Evolutionary conservation across 2,888 invertebrate species (phyloP).

Genomic region (Cantharis nigra): DNA sequence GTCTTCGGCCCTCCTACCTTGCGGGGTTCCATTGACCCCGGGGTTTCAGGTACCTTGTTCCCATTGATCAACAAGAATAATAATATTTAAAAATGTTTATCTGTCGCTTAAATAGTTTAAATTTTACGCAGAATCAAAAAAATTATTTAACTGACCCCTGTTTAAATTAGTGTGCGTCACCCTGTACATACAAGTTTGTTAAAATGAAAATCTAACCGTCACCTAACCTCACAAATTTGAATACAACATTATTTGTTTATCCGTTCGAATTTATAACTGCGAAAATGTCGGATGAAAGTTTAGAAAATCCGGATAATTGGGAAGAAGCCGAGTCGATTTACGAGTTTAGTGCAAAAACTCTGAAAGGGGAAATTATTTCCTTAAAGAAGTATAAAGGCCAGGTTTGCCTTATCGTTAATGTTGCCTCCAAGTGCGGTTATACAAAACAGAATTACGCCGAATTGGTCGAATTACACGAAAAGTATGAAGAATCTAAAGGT

Average conservation of each 20-base stretch:
- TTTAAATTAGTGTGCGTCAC: background rate
- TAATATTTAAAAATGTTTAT: too few species aligned
- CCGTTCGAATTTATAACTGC: too few species aligned
- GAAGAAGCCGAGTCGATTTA: conserved; percentile 76
- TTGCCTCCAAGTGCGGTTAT: conserved; percentile 85
- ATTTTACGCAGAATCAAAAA: too few species aligned
- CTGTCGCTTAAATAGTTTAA: too few species aligned
- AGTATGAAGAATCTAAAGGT: conserved; percentile 74
- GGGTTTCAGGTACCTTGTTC: too few species aligned
- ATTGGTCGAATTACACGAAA: conserved; percentile 74
- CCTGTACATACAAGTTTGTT: background rate
- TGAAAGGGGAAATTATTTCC: conserved; percentile 79
- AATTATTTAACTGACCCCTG: too few species aligned
- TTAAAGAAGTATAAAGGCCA: conserved; percentile 80
- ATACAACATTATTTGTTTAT: too few species aligned
- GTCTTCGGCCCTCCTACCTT: too few species aligned
- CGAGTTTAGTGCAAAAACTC: conserved; percentile 78
- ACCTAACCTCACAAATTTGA: background rate
- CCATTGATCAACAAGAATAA: too few species aligned
- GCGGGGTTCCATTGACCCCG: too few species aligned
- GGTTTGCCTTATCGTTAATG: conserved; percentile 84
- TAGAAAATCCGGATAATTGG: conserved; percentile 56
- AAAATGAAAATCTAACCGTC: too few species aligned
- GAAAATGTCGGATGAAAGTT: conserved; percentile 29
- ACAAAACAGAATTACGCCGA: conserved; percentile 84